phyloP scores from a whole-genome alignment of 2,113 vertebrate genomes.

The Trogon surrucura region DNA sequence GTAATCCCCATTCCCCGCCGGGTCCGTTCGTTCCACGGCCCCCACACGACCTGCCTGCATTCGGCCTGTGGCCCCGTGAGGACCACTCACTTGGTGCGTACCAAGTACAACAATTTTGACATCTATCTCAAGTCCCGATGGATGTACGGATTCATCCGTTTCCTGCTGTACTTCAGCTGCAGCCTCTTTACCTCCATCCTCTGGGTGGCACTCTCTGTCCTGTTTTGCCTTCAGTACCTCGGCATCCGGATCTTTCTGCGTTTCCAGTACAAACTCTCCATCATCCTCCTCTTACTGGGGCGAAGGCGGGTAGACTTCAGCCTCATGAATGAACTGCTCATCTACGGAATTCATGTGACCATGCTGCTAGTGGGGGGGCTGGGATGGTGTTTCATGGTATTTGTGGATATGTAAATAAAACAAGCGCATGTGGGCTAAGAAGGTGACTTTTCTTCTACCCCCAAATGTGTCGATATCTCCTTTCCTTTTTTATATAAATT shows the following conservation, averaged over 20 bases:
- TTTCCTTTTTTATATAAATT: constrained; percentile 4
- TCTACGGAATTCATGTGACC: constrained; percentile 94
- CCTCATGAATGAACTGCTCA: constrained; percentile 91
- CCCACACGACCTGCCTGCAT: constrained; percentile 97
- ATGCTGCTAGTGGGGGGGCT: constrained; percentile 96
- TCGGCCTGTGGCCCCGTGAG: constrained; percentile 91
- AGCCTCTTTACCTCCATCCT: constrained; percentile 95
- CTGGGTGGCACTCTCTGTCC: constrained; percentile 90
- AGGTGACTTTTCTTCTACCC: constrained; percentile 39
- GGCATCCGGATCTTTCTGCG: constrained; percentile 90
- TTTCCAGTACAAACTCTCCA: constrained; percentile 95
- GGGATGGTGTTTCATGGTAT: constrained; percentile 99
- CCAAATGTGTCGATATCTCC: not conserved
- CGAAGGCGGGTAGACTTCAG: constrained; percentile 92
- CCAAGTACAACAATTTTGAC: constrained; percentile 97
- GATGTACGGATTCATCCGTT: constrained; percentile 95
- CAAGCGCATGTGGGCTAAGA: constrained; percentile 50
- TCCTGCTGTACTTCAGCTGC: constrained; percentile 96
- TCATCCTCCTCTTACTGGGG: constrained; percentile 90
- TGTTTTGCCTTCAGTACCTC: constrained; percentile 94
- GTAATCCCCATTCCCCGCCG: constrained; percentile 97
- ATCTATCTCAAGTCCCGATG: constrained; percentile 93
- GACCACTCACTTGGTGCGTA: constrained; percentile 87
- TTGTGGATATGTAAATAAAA: constrained; percentile 93
- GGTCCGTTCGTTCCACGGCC: constrained; percentile 96